Percentiles rank a stretch among this genome's conserved stretches.
These are phyloP conservation scores for Tetrax tetrax DNA, from an alignment of 2,113 vertebrate species.

Conservation along the genomic window DNA sequence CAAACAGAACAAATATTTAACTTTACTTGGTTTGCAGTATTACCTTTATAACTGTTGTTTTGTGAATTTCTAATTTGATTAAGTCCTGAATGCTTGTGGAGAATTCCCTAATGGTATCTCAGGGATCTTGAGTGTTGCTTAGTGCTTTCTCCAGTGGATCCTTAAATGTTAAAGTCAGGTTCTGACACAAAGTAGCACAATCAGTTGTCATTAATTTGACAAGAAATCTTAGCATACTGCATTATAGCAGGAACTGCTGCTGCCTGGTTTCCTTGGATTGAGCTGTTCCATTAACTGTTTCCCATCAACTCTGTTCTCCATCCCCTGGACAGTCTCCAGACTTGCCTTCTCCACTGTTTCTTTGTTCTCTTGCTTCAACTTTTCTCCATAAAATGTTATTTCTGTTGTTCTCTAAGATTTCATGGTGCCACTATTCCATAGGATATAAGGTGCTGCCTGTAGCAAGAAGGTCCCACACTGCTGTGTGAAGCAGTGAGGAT, in stretches of 20 bases:
- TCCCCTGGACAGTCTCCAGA: neutral
- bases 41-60: neutral
- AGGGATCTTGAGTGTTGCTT: neutral
- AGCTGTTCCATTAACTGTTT: neutral
- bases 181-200: neutral
- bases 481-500: neutral
- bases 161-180: neutral
- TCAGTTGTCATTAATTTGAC: neutral
- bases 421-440: neutral
- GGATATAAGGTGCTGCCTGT: neutral
- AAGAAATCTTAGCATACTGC: neutral
- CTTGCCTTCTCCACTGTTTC: neutral
- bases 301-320: neutral
- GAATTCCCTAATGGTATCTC: neutral
- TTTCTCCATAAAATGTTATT: neutral
- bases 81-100: neutral
- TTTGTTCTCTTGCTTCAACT: neutral
- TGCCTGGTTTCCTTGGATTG: accelerated
- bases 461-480: neutral
- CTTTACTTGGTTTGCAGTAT: neutral
- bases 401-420: neutral
- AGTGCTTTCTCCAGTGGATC: neutral
- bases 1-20: neutral
- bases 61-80: neutral
- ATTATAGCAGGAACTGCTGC: neutral